Conservation (phyloP, 2,888 invertebrate genomes). For the Sinopyrophorus schimmeli region DNA sequence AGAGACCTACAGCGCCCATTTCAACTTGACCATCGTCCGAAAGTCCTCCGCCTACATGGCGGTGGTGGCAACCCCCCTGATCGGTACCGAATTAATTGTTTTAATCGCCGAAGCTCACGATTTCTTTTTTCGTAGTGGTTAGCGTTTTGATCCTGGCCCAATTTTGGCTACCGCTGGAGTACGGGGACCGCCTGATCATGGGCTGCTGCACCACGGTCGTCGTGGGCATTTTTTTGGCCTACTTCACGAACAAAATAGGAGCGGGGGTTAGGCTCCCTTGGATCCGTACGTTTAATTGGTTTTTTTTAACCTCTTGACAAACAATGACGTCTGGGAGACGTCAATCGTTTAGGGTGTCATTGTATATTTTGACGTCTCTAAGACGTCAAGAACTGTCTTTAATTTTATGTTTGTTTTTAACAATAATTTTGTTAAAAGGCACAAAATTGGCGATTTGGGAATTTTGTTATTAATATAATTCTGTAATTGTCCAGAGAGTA, state of each 20-base stretch:
- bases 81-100: slow-evolving; percentile 1
- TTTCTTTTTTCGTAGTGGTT: slow-evolving; percentile 58
- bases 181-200: slow-evolving; percentile 66
- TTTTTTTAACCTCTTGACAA: no score
- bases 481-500: no score
- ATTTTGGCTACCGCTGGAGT: slow-evolving; percentile 69
- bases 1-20: slow-evolving; percentile 2
- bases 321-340: no score
- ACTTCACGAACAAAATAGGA: slow-evolving; percentile 63
- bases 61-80: slow-evolving; percentile 1
- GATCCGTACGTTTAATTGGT: slow-evolving; percentile 60
- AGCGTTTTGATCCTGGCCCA: slow-evolving; percentile 62
- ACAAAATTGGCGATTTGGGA: no score
- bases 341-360: no score
- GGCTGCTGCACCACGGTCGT: slow-evolving; percentile 63
- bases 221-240: slow-evolving; percentile 63
- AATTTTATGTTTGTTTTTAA: no score
- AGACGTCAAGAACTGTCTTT: no score
- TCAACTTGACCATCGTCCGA: slow-evolving; percentile 8
- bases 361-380: no score
- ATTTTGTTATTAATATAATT: no score
- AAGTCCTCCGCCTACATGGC: slow-evolving; percentile 9
- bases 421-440: no score
- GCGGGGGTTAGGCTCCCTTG: no score
- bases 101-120: neutral